A percentile compares a stretch with the other conserved stretches of the same genome.
phyloP scores from a whole-genome alignment of 2,888 invertebrate genomes.

The Agriopis aurantiaria region DNA sequence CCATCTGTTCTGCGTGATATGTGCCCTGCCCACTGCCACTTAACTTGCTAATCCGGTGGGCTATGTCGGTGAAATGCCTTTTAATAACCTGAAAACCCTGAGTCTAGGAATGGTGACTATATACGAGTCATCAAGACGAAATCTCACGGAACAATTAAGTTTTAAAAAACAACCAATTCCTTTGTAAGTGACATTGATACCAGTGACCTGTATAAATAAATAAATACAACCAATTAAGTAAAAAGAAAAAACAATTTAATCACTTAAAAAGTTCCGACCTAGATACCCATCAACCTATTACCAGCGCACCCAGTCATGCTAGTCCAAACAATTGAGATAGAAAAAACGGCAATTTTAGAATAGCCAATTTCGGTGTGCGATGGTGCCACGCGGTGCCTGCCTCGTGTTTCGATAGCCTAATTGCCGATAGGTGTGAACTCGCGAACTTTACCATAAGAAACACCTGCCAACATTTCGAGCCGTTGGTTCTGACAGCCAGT shows the following conservation, averaged over 20 bases:
- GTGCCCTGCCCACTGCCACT: too few species aligned
- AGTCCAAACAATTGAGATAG: slow-evolving; percentile 44
- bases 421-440: slow-evolving; percentile 62
- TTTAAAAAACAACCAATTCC: not conserved
- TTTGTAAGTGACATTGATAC: not conserved
- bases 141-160: not conserved
- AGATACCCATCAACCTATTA: slow-evolving; percentile 45
- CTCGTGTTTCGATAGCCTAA: slow-evolving; percentile 50
- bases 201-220: not conserved
- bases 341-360: slow-evolving; percentile 44
- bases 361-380: slow-evolving; percentile 43
- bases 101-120: not conserved
- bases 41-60: too few species aligned
- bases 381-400: slow-evolving; percentile 55
- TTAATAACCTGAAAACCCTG: not conserved
- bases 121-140: not conserved
- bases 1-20: too few species aligned
- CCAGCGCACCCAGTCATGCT: slow-evolving; percentile 40
- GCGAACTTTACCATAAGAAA: slow-evolving; percentile 27
- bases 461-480: slow-evolving; percentile 46
- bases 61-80: too few species aligned
- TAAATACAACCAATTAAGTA: not conserved
- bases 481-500: slow-evolving; percentile 55
- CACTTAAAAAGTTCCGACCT: slow-evolving; percentile 25
- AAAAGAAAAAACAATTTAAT: slow-evolving; percentile 25